Percentiles rank a stretch among this genome's conserved stretches.
Conservation (phyloP, 2,797 vertebrate genomes). For the Tarsius wallacei region DNA sequence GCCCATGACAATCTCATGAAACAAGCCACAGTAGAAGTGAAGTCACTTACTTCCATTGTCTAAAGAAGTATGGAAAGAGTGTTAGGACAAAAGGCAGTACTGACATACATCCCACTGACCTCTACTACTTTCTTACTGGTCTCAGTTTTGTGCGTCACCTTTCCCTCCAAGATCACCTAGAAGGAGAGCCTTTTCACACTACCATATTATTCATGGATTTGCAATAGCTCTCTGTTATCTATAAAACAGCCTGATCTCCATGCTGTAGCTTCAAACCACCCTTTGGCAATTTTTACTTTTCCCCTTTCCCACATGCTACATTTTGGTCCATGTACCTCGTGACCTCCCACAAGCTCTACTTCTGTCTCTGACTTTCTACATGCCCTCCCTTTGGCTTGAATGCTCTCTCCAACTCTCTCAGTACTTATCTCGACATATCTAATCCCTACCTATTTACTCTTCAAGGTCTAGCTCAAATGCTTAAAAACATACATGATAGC, state of each 20-base stretch:
- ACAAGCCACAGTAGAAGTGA: constrained; percentile 98
- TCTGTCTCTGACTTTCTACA: background rate
- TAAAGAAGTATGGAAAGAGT: constrained; percentile 84
- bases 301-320: background rate
- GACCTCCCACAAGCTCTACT: background rate
- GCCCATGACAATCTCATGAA: constrained; percentile 99
- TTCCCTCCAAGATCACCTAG: background rate
- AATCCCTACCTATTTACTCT: background rate
- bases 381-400: background rate
- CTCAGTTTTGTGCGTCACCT: background rate
- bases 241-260: background rate
- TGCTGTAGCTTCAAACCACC: background rate
- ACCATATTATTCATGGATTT: background rate
- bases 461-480: background rate
- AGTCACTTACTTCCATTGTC: constrained; percentile 99
- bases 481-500: background rate
- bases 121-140: constrained; percentile 88
- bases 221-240: background rate
- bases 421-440: background rate
- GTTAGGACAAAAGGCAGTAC: background rate
- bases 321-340: background rate
- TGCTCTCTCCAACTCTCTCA: background rate
- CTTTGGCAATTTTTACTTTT: background rate
- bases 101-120: constrained; percentile 80
- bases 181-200: background rate